phyloP scores from a whole-genome alignment of 2,113 vertebrate genomes.

The Lampris megalopsis region DNA sequence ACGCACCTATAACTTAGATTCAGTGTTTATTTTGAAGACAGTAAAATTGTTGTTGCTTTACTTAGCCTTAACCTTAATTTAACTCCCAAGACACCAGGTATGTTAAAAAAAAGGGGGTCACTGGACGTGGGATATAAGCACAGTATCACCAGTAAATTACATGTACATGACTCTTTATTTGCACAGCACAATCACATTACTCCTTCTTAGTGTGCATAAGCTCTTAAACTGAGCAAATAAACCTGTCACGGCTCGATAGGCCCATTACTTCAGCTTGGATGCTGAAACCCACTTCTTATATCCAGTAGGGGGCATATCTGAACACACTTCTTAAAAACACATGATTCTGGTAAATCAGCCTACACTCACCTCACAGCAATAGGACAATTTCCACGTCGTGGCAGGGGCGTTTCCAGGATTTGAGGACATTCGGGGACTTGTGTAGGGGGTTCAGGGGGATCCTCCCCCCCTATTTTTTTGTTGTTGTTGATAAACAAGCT shows the following conservation, averaged over 20 bases:
- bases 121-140: not conserved
- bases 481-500: too few relatives aligned
- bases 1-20: not conserved
- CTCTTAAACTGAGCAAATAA: constrained; percentile 16
- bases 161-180: not conserved
- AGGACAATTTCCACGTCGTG: too few relatives aligned
- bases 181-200: not conserved
- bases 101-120: not conserved
- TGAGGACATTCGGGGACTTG: too few relatives aligned
- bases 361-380: too few relatives aligned
- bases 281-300: not conserved
- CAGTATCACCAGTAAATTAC: not conserved
- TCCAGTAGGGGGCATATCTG: constrained; percentile 62
- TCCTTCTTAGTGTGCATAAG: not conserved
- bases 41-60: not conserved
- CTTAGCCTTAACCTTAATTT: not conserved
- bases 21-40: not conserved
- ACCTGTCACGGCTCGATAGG: not conserved
- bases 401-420: too few relatives aligned
- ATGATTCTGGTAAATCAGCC: too few relatives aligned
- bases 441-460: too few relatives aligned
- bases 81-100: not conserved
- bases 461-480: too few relatives aligned
- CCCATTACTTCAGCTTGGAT: not conserved
- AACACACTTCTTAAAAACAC: constrained; percentile 22